phyloP scores from a whole-genome alignment of 1,140 invertebrate species.

The Antheraea pernyi region DNA sequence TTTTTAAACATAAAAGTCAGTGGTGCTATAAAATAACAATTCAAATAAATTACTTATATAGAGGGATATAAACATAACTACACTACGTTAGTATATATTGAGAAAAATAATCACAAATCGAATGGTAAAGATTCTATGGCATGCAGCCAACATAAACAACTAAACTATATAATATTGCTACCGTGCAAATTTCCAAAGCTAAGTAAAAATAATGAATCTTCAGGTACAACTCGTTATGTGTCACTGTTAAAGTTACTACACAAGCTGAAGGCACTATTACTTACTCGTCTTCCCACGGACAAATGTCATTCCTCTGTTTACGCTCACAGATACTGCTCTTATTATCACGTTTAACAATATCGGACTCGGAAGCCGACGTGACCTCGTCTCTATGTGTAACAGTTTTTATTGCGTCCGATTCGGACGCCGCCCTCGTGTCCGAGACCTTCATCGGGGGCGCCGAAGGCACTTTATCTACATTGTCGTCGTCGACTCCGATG shows the following conservation, averaged over 20 bases:
- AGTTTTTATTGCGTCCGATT: slow-evolving; percentile 43
- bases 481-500: slow-evolving; percentile 82
- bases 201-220: slow-evolving; percentile 1
- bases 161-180: not conserved
- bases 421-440: slow-evolving; percentile 35
- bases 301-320: slow-evolving; percentile 87
- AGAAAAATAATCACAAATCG: not conserved
- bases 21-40: not conserved
- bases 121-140: not conserved
- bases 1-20: not conserved
- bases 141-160: not conserved
- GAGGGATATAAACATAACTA: not conserved
- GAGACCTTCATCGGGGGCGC: slow-evolving; percentile 53
- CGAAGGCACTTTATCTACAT: slow-evolving; percentile 71
- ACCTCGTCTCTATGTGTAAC: slow-evolving; percentile 63
- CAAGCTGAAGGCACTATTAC: slow-evolving; percentile 67
- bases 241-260: not conserved
- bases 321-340: slow-evolving; percentile 64
- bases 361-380: slow-evolving; percentile 60
- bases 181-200: not conserved
- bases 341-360: slow-evolving; percentile 73
- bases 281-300: slow-evolving; percentile 95
- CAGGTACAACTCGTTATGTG: not conserved
- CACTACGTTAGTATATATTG: not conserved
- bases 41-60: not conserved